Evolutionary conservation across 1,140 invertebrate genomes (phyloP).

Genomic region (Habropoda laboriosa): DNA sequence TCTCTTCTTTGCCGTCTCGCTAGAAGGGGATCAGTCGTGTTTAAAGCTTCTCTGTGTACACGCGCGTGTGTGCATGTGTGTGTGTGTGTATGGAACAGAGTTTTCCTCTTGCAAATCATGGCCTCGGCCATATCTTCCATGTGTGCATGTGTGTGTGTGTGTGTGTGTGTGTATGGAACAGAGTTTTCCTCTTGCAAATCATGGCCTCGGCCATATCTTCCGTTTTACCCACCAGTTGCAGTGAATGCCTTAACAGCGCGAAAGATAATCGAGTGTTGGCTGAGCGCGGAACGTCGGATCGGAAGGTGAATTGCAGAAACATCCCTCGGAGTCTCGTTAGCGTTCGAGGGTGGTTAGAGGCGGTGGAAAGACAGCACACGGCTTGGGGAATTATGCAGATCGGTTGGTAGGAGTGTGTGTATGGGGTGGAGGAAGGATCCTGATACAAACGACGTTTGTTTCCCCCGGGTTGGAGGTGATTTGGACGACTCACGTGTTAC

Average conservation of each 20-base stretch:
- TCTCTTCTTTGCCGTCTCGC: constrained; percentile 25
- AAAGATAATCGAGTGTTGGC: constrained; percentile 77
- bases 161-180: too few species aligned
- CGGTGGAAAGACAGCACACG: constrained; percentile 49
- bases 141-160: too few species aligned
- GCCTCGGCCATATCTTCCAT: constrained; percentile 63
- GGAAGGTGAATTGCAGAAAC: constrained; percentile 81
- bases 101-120: constrained; percentile 78
- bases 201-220: constrained; percentile 69
- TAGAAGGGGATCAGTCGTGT: constrained; percentile 13
- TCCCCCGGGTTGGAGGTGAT: not conserved
- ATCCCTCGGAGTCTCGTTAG: constrained; percentile 76
- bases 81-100: too few species aligned
- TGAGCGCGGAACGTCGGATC: constrained; percentile 54
- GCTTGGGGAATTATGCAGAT: constrained; percentile 78
- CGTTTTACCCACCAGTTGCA: constrained; percentile 67
- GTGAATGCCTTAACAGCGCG: constrained; percentile 78
- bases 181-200: constrained; percentile 77
- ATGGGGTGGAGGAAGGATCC: constrained; percentile 33
- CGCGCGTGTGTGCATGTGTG: too few species aligned
- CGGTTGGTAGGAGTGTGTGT: constrained; percentile 67
- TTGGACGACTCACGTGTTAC: not conserved
- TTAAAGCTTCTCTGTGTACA: constrained; percentile 58
- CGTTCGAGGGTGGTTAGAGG: constrained; percentile 66
- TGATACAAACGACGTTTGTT: constrained; percentile 27